Base-by-base conservation (phyloP, 2,888 invertebrate genomes). In the Pristionchus maxplancki region DNA sequence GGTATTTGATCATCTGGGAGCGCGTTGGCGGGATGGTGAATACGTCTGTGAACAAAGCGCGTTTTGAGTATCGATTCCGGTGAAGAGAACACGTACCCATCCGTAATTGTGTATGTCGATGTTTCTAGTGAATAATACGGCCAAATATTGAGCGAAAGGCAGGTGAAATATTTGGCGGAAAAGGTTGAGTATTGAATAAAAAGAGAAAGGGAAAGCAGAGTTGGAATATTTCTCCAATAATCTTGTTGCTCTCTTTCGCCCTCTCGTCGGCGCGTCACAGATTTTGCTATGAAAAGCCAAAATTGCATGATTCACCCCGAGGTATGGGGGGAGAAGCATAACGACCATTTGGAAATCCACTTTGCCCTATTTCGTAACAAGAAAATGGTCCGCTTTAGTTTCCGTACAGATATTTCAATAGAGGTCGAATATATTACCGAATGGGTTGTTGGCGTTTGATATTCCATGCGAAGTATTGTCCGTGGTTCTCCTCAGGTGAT, bases 221-320 rank as follows among this genome's bases (percentile, higher is more conserved):
- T 34, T 37, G 71, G 71, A 71, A 71, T 71, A 71, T 71, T 71
- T 71, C 71, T 37, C 71, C 71, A 37, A 71, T 71, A 71, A 71
- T 71, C 20, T 11, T 71, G 71, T 71, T 71, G 71, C 71, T 71
- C 71, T 20, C 71, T 71, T 71, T 71, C 71, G 71, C 71, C 28
- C 71, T 28, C 31, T 34, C 37, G 20, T 20, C 37, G 71, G 37
- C 37, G 11, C 64, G 71, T 37, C 71, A 34, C 34, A 17, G 20
- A 34, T 71, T 71, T 71, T 71, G 71, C 71, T 71, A 71, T 71
- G 71, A 71, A 37, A 71, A 71, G 71, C 71, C 71, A 37, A 71
- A 71, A 71, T 71, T 71, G 71, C 71, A 37, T 71, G 71, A 71
- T 71, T 71, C 71, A 71, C 31, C 20, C 71, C 17, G 24, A 9